Evolutionary conservation across 1,140 invertebrate species (phyloP).

Genomic region (Thaumetopoea pityocampa): DNA sequence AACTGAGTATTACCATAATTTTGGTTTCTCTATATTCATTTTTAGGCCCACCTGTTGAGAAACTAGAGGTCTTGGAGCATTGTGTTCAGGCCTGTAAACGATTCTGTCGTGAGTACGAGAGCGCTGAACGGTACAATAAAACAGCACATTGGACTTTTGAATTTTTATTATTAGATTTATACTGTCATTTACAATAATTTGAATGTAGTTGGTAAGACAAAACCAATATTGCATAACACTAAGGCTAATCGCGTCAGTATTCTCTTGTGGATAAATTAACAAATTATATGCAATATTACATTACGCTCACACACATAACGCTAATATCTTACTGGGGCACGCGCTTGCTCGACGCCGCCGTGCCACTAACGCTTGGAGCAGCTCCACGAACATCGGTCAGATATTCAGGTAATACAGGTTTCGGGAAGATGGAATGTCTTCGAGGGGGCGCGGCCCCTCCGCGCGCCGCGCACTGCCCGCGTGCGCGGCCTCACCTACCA

Average conservation of each 20-base stretch:
- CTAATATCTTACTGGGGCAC: conserved; percentile 74
- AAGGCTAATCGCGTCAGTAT: conserved; percentile 74
- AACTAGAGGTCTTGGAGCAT: too few relatives aligned
- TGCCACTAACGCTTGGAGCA: conserved; percentile 31
- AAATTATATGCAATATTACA: conserved; percentile 74
- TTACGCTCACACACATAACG: conserved; percentile 73
- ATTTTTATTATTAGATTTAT: conserved; percentile 75
- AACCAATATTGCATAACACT: conserved; percentile 75
- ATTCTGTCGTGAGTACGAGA: too few relatives aligned
- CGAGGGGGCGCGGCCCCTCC: too few relatives aligned
- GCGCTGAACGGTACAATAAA: too few relatives aligned
- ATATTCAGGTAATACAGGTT: conserved; percentile 25
- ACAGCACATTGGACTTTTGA: too few relatives aligned
- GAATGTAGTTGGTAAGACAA: conserved; percentile 74
- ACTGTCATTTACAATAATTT: conserved; percentile 76
- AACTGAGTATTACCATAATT: too few relatives aligned
- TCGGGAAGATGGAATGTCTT: conserved; percentile 51
- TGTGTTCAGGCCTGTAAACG: too few relatives aligned
- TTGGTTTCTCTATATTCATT: too few relatives aligned
- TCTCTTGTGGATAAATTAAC: conserved; percentile 73
- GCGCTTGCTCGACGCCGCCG: conserved; percentile 43
- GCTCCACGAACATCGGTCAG: conserved; percentile 27
- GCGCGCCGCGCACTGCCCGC: too few relatives aligned
- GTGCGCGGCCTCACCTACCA: too few relatives aligned
- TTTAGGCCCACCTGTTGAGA: too few relatives aligned